Conservation (phyloP, 64 coral and sea anemone species). For the Dendrophyllia cribrosa region DNA sequence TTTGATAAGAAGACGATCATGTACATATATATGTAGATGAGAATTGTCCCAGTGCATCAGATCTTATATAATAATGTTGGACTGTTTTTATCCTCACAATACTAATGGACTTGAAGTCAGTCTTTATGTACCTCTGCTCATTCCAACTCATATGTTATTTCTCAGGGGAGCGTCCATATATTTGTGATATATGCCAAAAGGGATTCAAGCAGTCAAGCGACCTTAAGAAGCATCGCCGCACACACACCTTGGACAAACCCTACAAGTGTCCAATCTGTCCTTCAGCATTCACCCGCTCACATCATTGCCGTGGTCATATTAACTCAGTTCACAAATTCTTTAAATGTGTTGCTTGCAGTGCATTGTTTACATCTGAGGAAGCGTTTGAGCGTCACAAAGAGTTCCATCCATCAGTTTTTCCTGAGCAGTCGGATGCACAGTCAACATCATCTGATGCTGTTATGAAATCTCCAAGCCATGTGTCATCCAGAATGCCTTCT, state of each 20-base stretch:
- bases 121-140: no score
- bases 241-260: slow-evolving; percentile 81
- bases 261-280: slow-evolving; percentile 94
- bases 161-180: slow-evolving; percentile 93
- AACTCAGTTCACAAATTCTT: slow-evolving; percentile 95
- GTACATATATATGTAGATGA: no score
- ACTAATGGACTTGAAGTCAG: no score
- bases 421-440: background rate
- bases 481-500: background rate
- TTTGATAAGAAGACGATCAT: no score
- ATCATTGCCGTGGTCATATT: slow-evolving; percentile 90
- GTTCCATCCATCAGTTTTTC: slow-evolving; percentile 66
- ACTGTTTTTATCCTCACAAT: no score
- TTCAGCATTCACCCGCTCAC: slow-evolving; percentile 91
- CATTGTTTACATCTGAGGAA: slow-evolving; percentile 91
- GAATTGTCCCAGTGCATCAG: no score
- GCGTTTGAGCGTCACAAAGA: slow-evolving; percentile 85
- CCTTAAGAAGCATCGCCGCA: slow-evolving; percentile 93
- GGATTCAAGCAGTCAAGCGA: slow-evolving; percentile 99
- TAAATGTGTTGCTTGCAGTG: slow-evolving; percentile 82
- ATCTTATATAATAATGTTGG: no score
- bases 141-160: background rate
- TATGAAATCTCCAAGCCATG: background rate
- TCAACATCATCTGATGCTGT: background rate
- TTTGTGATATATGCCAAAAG: slow-evolving; percentile 90